phyloP scores from a whole-genome alignment of 2,888 invertebrate species.

The Alitta virens region DNA sequence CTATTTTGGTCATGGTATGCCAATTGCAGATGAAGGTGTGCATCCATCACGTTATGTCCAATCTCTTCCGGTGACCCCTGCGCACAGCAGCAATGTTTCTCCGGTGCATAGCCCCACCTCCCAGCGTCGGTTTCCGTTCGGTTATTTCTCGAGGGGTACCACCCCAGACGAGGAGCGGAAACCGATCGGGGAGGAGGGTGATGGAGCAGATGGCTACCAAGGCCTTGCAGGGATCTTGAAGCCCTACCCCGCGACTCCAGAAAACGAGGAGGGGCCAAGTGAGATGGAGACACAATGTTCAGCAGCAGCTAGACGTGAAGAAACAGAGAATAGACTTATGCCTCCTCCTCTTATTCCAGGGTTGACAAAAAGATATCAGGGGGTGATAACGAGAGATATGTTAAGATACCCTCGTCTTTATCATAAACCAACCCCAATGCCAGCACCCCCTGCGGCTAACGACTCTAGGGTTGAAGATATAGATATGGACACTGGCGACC shows the following conservation, averaged over 20 bases:
- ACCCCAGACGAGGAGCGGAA: slow-evolving; percentile 19
- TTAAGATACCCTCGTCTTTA: too few species aligned
- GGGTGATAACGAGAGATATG: too few species aligned
- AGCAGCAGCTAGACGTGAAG: background rate
- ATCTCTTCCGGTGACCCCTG: slow-evolving; percentile 31
- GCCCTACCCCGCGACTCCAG: slow-evolving; percentile 21
- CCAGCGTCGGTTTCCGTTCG: slow-evolving; percentile 19
- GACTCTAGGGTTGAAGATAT: too few species aligned
- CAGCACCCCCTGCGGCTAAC: too few species aligned
- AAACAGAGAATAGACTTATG: background rate
- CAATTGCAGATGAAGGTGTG: background rate
- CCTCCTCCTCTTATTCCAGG: background rate
- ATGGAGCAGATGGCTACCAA: slow-evolving; percentile 23
- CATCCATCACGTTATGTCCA: slow-evolving; percentile 25
- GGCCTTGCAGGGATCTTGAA: slow-evolving; percentile 29
- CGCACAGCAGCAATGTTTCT: slow-evolving; percentile 22
- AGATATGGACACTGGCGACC: too few species aligned
- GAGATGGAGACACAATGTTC: too few species aligned
- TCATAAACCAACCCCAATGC: too few species aligned
- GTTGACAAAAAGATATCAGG: background rate
- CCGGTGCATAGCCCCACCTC: slow-evolving; percentile 25
- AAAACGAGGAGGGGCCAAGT: background rate
- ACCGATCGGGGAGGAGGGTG: background rate
- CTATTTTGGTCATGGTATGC: slow-evolving; percentile 11
- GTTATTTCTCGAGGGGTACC: slow-evolving; percentile 25